These are phyloP conservation scores for Pseudorectes ferrugineus DNA, from an alignment of 2,113 vertebrate genomes.

Conservation along the genomic window DNA sequence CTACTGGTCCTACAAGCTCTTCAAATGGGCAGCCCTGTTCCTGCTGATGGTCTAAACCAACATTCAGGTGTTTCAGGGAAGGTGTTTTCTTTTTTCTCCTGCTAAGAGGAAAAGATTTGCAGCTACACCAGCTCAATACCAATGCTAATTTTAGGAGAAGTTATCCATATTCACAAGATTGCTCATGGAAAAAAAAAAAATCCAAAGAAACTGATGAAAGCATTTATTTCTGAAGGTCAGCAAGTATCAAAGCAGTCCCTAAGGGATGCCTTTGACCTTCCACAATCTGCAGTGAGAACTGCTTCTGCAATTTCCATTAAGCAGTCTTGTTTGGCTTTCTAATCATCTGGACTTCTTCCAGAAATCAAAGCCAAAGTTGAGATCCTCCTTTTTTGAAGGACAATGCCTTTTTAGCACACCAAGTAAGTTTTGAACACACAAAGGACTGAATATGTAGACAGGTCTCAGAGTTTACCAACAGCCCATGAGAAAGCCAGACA, in stretches of 20 bases:
- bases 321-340: conserved; percentile 43
- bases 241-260: conserved; percentile 19
- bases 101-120: background rate
- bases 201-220: background rate
- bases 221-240: conserved; percentile 50
- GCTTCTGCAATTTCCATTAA: conserved; percentile 50
- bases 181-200: background rate
- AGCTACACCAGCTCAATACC: background rate
- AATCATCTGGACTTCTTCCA: conserved; percentile 50
- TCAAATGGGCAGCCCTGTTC: background rate
- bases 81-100: background rate
- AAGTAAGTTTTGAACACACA: background rate
- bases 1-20: background rate
- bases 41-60: background rate
- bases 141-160: background rate
- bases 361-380: conserved; percentile 11
- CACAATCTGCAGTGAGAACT: conserved; percentile 11
- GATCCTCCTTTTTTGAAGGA: conserved; percentile 26
- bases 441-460: background rate
- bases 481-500: background rate
- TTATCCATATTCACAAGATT: background rate
- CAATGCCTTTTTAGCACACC: background rate
- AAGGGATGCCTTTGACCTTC: conserved; percentile 31
- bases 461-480: background rate
- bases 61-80: background rate